A percentile compares a stretch with the other conserved stretches of the same genome.
Evolutionary conservation across 2,888 invertebrate species (phyloP).

Genomic region (Xestia rhomboidea): DNA sequence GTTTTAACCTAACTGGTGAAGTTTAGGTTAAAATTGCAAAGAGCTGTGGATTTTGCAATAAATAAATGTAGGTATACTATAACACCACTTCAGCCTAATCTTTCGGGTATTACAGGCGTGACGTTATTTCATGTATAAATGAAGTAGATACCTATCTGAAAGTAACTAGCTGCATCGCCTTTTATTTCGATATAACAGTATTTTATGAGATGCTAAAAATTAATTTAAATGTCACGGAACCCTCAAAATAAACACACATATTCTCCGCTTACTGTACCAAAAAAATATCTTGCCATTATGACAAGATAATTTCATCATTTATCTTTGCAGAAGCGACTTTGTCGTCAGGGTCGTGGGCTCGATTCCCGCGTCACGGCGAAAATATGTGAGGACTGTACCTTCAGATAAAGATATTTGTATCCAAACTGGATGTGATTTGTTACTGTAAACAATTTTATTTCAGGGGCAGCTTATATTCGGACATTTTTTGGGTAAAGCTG

Average conservation of each 20-base stretch:
- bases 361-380: constrained; percentile 32
- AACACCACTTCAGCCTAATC: background rate
- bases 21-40: no score
- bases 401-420: constrained; percentile 12
- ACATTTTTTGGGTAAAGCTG: no score
- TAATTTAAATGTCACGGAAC: constrained; percentile 3
- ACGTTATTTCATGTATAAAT: background rate
- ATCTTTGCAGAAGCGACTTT: constrained; percentile 17
- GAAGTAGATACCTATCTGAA: background rate
- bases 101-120: background rate
- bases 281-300: background rate
- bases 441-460: constrained; percentile 7
- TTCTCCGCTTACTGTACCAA: background rate
- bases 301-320: constrained; percentile 29
- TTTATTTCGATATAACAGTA: no score
- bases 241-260: background rate
- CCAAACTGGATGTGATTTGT: constrained; percentile 34
- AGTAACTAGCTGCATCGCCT: background rate
- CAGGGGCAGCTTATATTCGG: background rate
- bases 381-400: constrained; percentile 16
- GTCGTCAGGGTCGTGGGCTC: constrained; percentile 41
- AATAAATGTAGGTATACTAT: background rate
- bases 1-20: background rate
- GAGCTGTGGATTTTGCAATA: no score
- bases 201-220: background rate